Base-by-base conservation (phyloP, 2,797 vertebrate genomes). In the Lophura swinhoii region DNA sequence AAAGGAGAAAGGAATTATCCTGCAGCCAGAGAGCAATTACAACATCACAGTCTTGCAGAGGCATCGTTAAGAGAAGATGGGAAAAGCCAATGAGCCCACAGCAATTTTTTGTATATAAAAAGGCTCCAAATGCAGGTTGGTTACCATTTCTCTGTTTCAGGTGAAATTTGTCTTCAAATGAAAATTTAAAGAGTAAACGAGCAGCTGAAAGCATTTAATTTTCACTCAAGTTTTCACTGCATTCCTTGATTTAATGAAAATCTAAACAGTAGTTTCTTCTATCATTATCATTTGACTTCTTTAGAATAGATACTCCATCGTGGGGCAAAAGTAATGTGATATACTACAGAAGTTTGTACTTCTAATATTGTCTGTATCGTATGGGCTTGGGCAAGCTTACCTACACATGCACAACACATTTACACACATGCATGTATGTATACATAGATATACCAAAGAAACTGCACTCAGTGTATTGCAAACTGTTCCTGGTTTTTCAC, bases 1-100 rank as follows among this genome's bases (percentile, higher is more conserved):
- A 78, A 93, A 96, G 56, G 83, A 81, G 87, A 95, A 94, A 77
- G 91, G 95, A 92, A 92, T 96, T 84, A 93, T 64, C 92, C 76
- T 31, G 13, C 62, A 92, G 90, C 60, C 80, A 82, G 89, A 63
- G 82, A 88, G 79, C 9, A 70, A 93, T 93, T 74, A 79, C 53
- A 56, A 48, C 88, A 72, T 51, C 87, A 53, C 68, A 31, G 59
- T 37, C 67, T 80, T 8, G 31, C 68, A 53, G 41, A 79, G 76
- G 41, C 8, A 70, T 21, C 20, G 35, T 35, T 53, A 90, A 77
- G 46, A 82, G 67, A 41, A 76, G 77, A 33, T 70, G 87, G 92
- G 56, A 91, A 90, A 87, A 96, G 66, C 68, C 75, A 88, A 10
- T 3, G 92, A 94, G 88, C 86, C 82, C 67, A 16, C 63, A 44